phyloP scores from a whole-genome alignment of 2,113 vertebrate genomes.

The Rattus norvegicus region DNA sequence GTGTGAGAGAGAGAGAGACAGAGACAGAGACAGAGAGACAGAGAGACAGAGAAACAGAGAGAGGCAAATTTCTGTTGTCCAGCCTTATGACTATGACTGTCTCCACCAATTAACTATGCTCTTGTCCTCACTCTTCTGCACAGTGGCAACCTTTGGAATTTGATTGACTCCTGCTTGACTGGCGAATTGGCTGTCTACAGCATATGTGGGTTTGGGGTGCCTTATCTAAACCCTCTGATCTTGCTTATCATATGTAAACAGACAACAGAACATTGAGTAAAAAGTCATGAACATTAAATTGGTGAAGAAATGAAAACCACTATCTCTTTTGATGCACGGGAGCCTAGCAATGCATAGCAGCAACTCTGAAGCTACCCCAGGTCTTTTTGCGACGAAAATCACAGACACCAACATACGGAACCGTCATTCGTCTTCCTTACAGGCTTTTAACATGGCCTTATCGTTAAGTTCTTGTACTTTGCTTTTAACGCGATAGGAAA shows the following conservation, averaged over 20 bases:
- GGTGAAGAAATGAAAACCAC: neutral
- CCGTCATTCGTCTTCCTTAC: constrained; percentile 35
- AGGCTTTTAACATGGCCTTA: constrained; percentile 34
- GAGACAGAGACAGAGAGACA: too few relatives aligned
- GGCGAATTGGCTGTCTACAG: constrained; percentile 11
- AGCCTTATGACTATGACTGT: neutral
- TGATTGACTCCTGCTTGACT: neutral
- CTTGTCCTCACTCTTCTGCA: neutral
- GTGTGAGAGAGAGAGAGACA: too few relatives aligned
- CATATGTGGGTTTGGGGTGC: neutral
- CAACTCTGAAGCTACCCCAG: constrained; percentile 9
- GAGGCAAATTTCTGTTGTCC: neutral
- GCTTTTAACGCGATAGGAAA: constrained; percentile 54
- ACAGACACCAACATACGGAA: neutral
- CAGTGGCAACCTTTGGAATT: constrained; percentile 15
- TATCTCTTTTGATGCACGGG: neutral
- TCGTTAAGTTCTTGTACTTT: constrained; percentile 3
- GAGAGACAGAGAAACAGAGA: neutral
- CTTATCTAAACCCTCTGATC: constrained; percentile 12
- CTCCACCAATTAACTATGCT: neutral
- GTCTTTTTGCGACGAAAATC: neutral
- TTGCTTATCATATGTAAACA: neutral
- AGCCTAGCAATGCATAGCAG: neutral
- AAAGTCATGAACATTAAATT: constrained; percentile 21
- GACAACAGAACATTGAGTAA: neutral